Percentiles rank a stretch among this genome's conserved stretches.
These are phyloP conservation scores for Loris lydekkerianus DNA, from an alignment of 2,797 vertebrate genomes.

Conservation along the genomic window DNA sequence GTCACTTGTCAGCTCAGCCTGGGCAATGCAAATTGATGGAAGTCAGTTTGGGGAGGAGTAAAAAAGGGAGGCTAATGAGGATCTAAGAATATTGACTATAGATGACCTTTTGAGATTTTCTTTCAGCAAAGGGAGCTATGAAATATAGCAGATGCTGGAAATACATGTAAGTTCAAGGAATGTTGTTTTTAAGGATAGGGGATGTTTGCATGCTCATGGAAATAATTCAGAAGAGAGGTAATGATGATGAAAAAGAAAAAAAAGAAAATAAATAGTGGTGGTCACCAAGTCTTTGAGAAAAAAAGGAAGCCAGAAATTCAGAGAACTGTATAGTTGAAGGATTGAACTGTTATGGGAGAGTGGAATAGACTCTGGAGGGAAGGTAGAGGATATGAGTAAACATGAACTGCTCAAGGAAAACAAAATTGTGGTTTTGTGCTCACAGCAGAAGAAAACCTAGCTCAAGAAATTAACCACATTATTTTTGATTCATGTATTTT, in stretches of 20 bases:
- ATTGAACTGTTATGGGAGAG: neutral
- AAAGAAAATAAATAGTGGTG: accelerated
- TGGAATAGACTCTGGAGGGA: neutral
- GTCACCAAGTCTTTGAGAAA: neutral
- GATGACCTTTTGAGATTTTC: neutral
- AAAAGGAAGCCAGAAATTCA: neutral
- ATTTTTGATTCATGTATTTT: slow-evolving; percentile 36
- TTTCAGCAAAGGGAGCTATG: neutral
- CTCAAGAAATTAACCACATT: neutral
- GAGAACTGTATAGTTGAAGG: neutral
- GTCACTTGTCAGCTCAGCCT: neutral
- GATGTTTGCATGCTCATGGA: neutral
- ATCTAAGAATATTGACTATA: neutral
- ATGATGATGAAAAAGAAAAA: neutral
- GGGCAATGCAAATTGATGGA: neutral
- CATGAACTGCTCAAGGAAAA: neutral
- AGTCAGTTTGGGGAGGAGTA: neutral
- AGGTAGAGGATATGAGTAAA: neutral
- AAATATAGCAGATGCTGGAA: neutral
- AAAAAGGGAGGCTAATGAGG: neutral
- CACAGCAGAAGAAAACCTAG: neutral
- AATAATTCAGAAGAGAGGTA: neutral
- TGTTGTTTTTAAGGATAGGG: neutral
- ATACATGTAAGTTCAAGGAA: neutral
- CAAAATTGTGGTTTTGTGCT: neutral